Conservation (phyloP, 2,888 invertebrate species). For the Protophormia terraenovae region DNA sequence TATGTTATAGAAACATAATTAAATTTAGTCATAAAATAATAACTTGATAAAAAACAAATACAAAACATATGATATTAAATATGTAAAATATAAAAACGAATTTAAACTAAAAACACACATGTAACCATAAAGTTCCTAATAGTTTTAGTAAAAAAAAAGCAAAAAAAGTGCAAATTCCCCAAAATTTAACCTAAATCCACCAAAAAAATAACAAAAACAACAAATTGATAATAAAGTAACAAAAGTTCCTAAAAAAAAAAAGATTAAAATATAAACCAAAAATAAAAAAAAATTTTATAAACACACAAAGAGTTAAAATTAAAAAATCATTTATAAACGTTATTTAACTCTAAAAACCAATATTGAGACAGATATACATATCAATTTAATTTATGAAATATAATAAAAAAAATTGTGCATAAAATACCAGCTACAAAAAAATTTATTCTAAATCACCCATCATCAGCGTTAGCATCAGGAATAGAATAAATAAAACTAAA, state of each 20-base stretch:
- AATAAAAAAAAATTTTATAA: not conserved
- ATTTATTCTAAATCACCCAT: constrained; percentile 38
- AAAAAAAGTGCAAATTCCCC: constrained; percentile 56
- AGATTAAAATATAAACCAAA: not conserved
- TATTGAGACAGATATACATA: constrained; percentile 4
- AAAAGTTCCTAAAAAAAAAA: constrained; percentile 53
- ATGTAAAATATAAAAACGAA: constrained; percentile 26
- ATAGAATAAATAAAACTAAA: constrained; percentile 40
- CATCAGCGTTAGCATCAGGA: constrained; percentile 4
- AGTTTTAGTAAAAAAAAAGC: constrained; percentile 22
- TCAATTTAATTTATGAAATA: constrained; percentile 21
- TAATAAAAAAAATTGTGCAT: not conserved
- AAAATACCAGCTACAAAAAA: constrained; percentile 12
- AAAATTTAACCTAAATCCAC: not conserved
- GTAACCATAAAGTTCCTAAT: constrained; percentile 57
- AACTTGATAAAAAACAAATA: not conserved
- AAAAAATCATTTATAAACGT: constrained; percentile 34
- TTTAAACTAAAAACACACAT: constrained; percentile 39
- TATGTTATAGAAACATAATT: not conserved
- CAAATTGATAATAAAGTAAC: constrained; percentile 50
- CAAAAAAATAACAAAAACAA: not conserved
- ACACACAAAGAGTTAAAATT: constrained; percentile 5
- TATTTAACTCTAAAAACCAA: constrained; percentile 24
- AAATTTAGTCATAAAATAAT: not conserved
- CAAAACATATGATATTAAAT: not conserved